Evolutionary conservation across 2,797 vertebrate species (phyloP).

Genomic region (Dicrostonyx torquatus): DNA sequence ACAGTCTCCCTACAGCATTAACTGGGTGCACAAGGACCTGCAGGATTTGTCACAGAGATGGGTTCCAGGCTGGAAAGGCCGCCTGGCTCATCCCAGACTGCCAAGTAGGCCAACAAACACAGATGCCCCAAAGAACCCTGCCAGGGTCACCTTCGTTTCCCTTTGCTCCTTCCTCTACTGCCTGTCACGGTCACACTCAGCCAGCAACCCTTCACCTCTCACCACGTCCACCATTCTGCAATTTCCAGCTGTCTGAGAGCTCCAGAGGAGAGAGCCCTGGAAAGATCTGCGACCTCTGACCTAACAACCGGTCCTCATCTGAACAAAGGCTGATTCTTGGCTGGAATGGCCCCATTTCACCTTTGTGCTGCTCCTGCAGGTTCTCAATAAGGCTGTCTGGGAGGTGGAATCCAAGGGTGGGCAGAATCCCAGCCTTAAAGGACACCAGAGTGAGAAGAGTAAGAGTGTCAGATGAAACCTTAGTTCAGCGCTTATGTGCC

Average conservation of each 20-base stretch:
- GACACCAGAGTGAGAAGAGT: not conserved
- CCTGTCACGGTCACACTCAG: not conserved
- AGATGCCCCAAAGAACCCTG: not conserved
- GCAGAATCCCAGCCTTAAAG: not conserved
- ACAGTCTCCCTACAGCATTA: not conserved
- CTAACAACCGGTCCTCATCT: not conserved
- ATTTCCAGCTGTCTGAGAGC: not conserved
- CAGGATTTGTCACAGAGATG: not conserved
- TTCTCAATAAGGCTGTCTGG: not conserved
- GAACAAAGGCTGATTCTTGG: not conserved
- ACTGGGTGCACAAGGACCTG: not conserved
- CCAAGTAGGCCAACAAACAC: not conserved
- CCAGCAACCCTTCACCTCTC: constrained; percentile 60
- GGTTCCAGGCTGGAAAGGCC: not conserved
- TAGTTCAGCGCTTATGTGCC: not conserved
- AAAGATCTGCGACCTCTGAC: constrained; percentile 46
- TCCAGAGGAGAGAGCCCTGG: not conserved
- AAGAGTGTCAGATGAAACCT: not conserved
- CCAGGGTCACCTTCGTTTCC: not conserved
- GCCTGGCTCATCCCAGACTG: not conserved
- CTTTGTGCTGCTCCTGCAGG: fast-evolving
- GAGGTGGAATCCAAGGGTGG: not conserved
- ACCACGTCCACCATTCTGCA: not conserved
- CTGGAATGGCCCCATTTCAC: not conserved
- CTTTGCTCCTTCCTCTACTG: constrained; percentile 55